phyloP scores from a whole-genome alignment of 2,888 invertebrate genomes.

The Seladonia tumulorum region DNA sequence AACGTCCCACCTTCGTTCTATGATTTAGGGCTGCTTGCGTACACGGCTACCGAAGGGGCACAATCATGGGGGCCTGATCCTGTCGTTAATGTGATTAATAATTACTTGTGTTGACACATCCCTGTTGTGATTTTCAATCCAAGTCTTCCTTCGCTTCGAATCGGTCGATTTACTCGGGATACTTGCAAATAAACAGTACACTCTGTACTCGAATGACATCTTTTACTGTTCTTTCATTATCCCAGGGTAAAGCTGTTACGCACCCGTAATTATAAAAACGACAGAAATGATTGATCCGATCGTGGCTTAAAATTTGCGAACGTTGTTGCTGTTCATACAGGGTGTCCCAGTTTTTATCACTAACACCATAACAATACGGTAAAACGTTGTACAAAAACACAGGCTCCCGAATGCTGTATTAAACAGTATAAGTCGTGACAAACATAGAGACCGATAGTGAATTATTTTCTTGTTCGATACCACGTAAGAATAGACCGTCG shows the following conservation, averaged over 20 bases:
- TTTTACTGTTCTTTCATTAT: background rate
- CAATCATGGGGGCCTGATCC: background rate
- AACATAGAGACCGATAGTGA: background rate
- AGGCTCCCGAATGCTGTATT: background rate
- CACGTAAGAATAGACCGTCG: background rate
- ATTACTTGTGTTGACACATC: background rate
- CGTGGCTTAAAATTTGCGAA: background rate
- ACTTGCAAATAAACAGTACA: constrained; percentile 26
- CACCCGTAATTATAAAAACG: background rate
- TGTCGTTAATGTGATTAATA: background rate
- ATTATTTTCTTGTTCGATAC: background rate
- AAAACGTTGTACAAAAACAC: background rate
- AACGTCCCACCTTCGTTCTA: constrained; percentile 3
- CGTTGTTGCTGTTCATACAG: background rate
- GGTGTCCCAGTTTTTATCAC: background rate
- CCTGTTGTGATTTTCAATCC: background rate
- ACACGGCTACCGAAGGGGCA: background rate
- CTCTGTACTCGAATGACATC: background rate
- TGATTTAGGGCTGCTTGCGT: constrained; percentile 13
- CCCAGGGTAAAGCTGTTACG: background rate
- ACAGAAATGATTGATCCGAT: background rate
- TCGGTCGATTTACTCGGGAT: background rate
- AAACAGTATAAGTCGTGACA: background rate
- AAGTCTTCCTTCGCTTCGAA: background rate
- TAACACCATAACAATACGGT: background rate